These are phyloP conservation scores for Hirundo rustica DNA, from an alignment of 2,797 vertebrate genomes.

Conservation along the genomic window DNA sequence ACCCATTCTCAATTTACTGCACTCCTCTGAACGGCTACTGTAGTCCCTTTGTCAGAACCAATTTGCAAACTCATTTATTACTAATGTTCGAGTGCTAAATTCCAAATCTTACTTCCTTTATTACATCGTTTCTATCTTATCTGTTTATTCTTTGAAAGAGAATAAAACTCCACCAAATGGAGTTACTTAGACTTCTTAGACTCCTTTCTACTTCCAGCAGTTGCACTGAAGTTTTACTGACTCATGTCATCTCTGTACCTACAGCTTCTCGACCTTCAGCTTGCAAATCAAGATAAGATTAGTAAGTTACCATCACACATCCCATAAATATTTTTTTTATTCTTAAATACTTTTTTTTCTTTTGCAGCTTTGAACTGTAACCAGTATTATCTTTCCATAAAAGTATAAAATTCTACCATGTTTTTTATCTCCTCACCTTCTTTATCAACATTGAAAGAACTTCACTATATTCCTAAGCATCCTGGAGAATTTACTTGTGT, in stretches of 20 bases:
- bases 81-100: not conserved
- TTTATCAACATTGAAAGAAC: not conserved
- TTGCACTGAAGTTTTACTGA: not conserved
- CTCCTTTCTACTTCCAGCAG: not conserved
- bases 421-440: not conserved
- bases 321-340: not conserved
- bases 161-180: not conserved
- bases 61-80: not conserved
- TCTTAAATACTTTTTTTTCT: not conserved
- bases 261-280: not conserved
- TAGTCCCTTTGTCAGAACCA: not conserved
- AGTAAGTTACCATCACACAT: not conserved
- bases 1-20: not conserved
- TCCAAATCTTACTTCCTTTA: not conserved
- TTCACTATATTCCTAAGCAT: conserved; percentile 4
- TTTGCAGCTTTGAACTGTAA: not conserved
- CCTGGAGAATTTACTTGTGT: conserved; percentile 9
- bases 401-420: not conserved
- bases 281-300: not conserved
- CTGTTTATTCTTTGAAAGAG: not conserved
- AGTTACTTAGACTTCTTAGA: not conserved
- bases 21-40: not conserved
- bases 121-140: not conserved
- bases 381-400: not conserved
- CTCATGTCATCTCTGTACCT: not conserved